Conservation (phyloP, 1,140 invertebrate species). For the Ostrea denselamellosa region DNA sequence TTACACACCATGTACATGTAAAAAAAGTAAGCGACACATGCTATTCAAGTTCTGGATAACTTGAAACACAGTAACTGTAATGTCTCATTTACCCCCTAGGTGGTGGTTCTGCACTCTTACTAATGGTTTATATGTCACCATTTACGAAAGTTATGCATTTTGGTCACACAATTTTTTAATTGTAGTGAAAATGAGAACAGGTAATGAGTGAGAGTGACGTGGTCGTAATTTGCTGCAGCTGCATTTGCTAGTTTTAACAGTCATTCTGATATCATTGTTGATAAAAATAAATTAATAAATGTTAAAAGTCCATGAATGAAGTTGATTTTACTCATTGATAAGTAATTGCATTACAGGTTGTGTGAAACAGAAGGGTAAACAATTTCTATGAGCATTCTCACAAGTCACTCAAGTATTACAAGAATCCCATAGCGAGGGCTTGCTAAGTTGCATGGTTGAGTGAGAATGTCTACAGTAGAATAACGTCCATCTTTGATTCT, state of each 20-base stretch:
- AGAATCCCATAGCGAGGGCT: conserved; percentile 6
- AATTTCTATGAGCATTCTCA: conserved; percentile 12
- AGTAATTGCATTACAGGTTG: conserved; percentile 32
- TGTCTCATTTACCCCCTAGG: not conserved
- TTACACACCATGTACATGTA: not conserved
- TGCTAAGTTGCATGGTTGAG: conserved; percentile 31
- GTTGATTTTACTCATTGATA: not conserved
- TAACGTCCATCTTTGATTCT: conserved; percentile 23
- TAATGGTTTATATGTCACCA: not conserved
- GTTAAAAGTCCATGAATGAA: not conserved
- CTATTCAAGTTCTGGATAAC: not conserved
- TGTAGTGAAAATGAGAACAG: conserved; percentile 19
- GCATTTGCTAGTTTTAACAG: conserved; percentile 9
- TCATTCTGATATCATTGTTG: not conserved
- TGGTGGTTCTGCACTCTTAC: conserved; percentile 11
- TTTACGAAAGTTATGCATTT: not conserved
- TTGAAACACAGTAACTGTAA: not conserved
- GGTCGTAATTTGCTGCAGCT: not conserved
- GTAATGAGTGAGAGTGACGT: conserved; percentile 11
- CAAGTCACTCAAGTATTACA: conserved; percentile 26
- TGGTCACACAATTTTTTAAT: conserved; percentile 25
- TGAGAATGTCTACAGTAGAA: conserved; percentile 26
- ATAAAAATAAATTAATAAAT: not conserved
- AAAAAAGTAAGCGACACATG: not conserved
- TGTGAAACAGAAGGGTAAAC: conserved; percentile 32